Percentiles rank a stretch among this genome's conserved stretches.
phyloP scores from a whole-genome alignment of 2,797 vertebrate species.

The Cichlasoma orientale region DNA sequence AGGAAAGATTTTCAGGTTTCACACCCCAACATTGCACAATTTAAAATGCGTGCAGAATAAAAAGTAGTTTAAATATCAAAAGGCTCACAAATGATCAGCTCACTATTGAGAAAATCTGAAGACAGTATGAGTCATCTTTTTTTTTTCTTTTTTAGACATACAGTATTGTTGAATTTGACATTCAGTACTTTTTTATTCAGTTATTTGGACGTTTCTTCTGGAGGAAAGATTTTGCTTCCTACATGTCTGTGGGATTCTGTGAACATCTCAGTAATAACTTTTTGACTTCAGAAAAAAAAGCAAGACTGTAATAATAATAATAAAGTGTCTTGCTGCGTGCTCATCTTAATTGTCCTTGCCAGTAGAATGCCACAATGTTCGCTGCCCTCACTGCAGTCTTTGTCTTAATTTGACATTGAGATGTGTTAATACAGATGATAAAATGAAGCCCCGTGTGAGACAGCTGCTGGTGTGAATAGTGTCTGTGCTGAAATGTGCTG shows the following conservation, averaged over 20 bases:
- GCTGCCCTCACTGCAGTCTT: neutral
- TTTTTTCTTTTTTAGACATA: neutral
- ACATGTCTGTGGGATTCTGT: neutral
- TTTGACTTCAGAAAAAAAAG: fast-evolving
- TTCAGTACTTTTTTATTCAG: neutral
- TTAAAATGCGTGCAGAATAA: neutral
- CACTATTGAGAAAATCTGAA: too few species aligned
- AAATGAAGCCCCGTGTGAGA: conserved; percentile 26
- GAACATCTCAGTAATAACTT: neutral
- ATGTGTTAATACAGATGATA: conserved; percentile 33
- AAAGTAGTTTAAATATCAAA: too few species aligned
- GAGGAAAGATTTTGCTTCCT: neutral
- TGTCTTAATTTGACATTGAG: conserved; percentile 57
- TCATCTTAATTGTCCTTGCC: neutral
- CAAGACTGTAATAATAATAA: neutral
- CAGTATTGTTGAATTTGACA: neutral
- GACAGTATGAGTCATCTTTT: neutral
- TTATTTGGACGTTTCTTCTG: neutral
- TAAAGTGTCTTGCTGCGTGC: neutral
- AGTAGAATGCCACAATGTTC: neutral
- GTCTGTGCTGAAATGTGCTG: conserved; percentile 51
- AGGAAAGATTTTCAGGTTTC: neutral
- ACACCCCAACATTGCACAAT: neutral
- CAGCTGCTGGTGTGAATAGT: conserved; percentile 37
- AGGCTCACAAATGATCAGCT: too few species aligned